Evolutionary conservation across 2,888 invertebrate genomes (phyloP).

Genomic region (Meteorus colon): DNA sequence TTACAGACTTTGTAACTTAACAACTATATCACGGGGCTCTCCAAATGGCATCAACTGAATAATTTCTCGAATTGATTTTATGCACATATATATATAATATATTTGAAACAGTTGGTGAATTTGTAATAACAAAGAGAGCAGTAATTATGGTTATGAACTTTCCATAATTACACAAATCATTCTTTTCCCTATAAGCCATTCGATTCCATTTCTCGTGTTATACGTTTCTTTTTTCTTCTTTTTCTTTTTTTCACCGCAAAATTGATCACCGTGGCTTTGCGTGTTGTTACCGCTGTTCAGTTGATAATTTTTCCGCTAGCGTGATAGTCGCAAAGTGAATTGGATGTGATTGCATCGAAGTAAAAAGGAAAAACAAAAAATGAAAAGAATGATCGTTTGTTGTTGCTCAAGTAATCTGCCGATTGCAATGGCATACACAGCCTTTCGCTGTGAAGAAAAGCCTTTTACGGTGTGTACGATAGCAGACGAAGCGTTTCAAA

Average conservation of each 20-base stretch:
- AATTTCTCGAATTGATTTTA: not conserved
- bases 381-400: constrained; percentile 28
- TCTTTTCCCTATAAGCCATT: constrained; percentile 17
- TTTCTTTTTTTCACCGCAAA: constrained; percentile 27
- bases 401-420: constrained; percentile 16
- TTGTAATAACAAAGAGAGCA: not conserved
- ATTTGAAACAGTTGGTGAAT: not conserved
- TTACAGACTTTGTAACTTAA: not conserved
- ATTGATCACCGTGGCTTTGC: constrained; percentile 27
- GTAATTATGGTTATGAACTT: not conserved
- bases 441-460: constrained; percentile 11
- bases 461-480: constrained; percentile 13
- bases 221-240: constrained; percentile 25
- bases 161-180: constrained; percentile 2
- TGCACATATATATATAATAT: not conserved
- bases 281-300: constrained; percentile 25
- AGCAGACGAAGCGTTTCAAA: constrained; percentile 24
- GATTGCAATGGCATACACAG: constrained; percentile 21
- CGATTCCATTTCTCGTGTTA: constrained; percentile 22
- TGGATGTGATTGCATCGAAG: constrained; percentile 48
- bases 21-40: not conserved
- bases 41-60: not conserved
- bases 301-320: constrained; percentile 30
- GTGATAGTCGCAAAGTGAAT: constrained; percentile 29
- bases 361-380: constrained; percentile 26